Percentiles rank a stretch among this genome's conserved stretches.
Evolutionary conservation across 1,140 invertebrate species (phyloP).

Genomic region (Bombus confusus): DNA sequence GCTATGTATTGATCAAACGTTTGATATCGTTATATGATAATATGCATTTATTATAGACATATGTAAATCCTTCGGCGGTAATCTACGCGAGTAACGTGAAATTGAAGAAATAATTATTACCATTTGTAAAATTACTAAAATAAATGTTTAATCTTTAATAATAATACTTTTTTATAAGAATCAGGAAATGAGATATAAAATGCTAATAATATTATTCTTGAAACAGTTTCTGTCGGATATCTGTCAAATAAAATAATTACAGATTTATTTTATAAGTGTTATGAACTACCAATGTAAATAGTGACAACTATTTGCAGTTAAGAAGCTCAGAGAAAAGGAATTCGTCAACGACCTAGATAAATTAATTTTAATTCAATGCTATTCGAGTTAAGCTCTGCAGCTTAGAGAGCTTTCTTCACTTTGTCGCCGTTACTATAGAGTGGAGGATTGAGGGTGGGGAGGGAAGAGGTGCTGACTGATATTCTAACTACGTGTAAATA

Average conservation of each 20-base stretch:
- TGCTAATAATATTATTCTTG: not conserved
- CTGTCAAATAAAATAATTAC: not conserved
- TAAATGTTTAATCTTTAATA: too few species aligned
- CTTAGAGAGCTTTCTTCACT: conserved; percentile 23
- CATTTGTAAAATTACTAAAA: too few species aligned
- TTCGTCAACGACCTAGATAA: conserved; percentile 16
- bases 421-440: not conserved
- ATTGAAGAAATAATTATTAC: too few species aligned
- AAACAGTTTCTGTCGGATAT: not conserved
- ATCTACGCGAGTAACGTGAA: too few species aligned
- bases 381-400: not conserved
- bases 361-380: conserved; percentile 27
- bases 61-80: not conserved
- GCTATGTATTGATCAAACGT: not conserved
- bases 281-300: not conserved
- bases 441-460: not conserved
- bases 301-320: not conserved
- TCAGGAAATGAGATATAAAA: not conserved
- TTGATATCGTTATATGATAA: not conserved
- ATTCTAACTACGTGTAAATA: not conserved
- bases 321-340: not conserved
- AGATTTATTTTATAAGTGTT: not conserved
- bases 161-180: not conserved
- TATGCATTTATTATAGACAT: not conserved
- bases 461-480: not conserved